These are phyloP conservation scores for Oceanodroma leucorhoa DNA, from an alignment of 2,797 vertebrate species.

Conservation along the genomic window DNA sequence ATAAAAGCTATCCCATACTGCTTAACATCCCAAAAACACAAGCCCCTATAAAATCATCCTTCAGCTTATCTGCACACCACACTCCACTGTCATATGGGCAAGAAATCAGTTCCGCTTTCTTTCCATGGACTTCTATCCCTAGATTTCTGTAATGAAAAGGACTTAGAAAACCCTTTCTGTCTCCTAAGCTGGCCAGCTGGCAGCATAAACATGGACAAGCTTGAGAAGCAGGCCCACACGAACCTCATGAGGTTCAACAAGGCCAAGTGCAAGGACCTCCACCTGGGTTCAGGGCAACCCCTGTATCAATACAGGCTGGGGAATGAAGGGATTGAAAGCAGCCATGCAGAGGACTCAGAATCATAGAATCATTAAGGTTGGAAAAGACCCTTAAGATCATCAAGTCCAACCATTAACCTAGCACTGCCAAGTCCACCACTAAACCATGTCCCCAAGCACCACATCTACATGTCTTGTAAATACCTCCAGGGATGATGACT, in stretches of 20 bases:
- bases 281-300: neutral
- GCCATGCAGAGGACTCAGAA: neutral
- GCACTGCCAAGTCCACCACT: too few relatives aligned
- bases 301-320: neutral
- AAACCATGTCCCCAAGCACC: too few relatives aligned
- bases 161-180: neutral
- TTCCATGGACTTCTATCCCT: neutral
- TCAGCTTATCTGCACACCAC: neutral
- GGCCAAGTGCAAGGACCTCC: neutral
- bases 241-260: neutral
- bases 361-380: too few relatives aligned
- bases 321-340: neutral
- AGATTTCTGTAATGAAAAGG: neutral
- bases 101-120: neutral
- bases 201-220: neutral
- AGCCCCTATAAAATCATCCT: neutral
- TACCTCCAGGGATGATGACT: too few relatives aligned
- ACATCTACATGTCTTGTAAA: too few relatives aligned
- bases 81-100: accelerated
- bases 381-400: too few relatives aligned
- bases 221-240: neutral
- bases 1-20: neutral
- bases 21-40: neutral
- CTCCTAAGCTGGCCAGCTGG: neutral
- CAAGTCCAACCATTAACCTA: too few relatives aligned